Evolutionary conservation across 1,140 invertebrate genomes (phyloP).

Genomic region (Drosophila aff.): DNA sequence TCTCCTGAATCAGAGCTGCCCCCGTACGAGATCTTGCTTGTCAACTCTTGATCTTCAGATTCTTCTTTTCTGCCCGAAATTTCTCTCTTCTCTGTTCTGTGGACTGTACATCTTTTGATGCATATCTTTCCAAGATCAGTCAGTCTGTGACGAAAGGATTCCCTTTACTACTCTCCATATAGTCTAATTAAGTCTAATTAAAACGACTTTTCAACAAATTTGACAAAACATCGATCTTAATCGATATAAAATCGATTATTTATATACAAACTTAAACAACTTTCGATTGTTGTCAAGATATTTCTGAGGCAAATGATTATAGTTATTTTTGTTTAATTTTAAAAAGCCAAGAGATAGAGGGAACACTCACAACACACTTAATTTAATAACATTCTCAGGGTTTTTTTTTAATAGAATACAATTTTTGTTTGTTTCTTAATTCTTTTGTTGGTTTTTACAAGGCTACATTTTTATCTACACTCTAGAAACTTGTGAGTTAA

Average conservation of each 20-base stretch:
- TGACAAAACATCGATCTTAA: too few species aligned
- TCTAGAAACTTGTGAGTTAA: constrained; percentile 27
- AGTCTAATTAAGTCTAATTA: too few species aligned
- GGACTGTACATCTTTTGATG: not conserved
- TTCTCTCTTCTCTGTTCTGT: not conserved
- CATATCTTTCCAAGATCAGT: not conserved
- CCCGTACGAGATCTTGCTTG: too few species aligned
- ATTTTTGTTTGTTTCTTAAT: constrained; percentile 13
- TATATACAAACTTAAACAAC: not conserved
- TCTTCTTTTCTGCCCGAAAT: not conserved
- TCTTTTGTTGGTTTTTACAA: constrained; percentile 10
- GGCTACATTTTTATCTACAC: constrained; percentile 24
- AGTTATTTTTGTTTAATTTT: not conserved
- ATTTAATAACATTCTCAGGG: not conserved
- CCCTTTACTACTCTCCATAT: too few species aligned
- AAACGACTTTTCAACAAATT: too few species aligned
- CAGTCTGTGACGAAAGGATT: not conserved
- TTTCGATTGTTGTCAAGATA: not conserved
- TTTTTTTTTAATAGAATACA: constrained; percentile 34
- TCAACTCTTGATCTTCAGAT: not conserved
- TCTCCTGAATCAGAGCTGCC: not conserved
- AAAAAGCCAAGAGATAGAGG: constrained; percentile 11
- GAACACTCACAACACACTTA: not conserved
- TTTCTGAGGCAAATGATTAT: not conserved
- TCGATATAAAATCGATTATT: not conserved